Evolutionary conservation across 1,140 invertebrate genomes (phyloP), one percentile per base, ranked within the genome.

Genomic region (Microvelia longipes): DNA sequence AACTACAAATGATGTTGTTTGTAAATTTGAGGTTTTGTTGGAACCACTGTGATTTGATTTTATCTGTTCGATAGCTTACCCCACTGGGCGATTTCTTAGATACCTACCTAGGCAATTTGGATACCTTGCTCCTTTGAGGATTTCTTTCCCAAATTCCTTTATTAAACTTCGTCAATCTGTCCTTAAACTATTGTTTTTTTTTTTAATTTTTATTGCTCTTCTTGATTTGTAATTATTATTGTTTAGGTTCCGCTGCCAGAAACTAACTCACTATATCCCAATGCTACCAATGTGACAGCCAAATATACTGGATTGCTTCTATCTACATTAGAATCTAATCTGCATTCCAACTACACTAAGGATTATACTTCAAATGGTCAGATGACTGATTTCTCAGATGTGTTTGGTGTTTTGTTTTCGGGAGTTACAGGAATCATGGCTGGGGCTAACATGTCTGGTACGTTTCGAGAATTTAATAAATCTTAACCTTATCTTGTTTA

Each of bases 361-460:
- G 95, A 98, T 84, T 98, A 98, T 77, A 91, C 90, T 0, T 85
- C 84, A 0, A 80, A 82, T 15, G 88, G 87, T 1, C 83, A 83
- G 27, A 77, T 85, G 74, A 89, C 90, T 24, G 87, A 88, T 77
- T 98, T 98, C 83, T 88, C 93, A 0, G 88, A 88, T 0, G 94
- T 98, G 25, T 99, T 99, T 82, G 94, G 94, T 28, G 94, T 97
- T 2, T 79, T 95, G 1, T 95, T 94, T 77, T 94, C 92, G 66
- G 95, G 95, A 26, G 94, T 98, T 1, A 99, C 98, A 11, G 98
- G 98, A 1, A 98, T 99, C 71, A 97, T 99, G 91, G 97, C 96
- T 67, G 98, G 98, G 5, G 96, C 97, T 25, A 99, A 99, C 80
- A 98, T 99, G 94, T 96, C 93, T 75, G 95, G 93, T 92, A 79